Percentiles rank a stretch among this genome's conserved stretches.
These are phyloP conservation scores for Eutolmus rufibarbis DNA, from an alignment of 2,888 invertebrate species.

Conservation along the genomic window DNA sequence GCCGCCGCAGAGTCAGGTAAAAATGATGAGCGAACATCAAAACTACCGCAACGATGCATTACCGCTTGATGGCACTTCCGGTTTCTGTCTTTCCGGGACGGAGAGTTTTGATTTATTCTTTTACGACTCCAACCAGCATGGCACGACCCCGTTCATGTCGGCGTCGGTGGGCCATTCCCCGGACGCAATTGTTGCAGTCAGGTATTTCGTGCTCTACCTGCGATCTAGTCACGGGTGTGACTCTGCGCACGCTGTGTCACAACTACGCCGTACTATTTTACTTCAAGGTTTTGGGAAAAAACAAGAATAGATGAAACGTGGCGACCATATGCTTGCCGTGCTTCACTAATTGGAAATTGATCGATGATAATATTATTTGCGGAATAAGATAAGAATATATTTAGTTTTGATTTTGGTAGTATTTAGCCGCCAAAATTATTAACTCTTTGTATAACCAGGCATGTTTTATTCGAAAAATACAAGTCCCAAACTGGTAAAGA, in stretches of 20 bases:
- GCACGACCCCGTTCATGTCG: neutral
- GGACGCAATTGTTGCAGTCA: neutral
- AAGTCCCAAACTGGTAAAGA: neutral
- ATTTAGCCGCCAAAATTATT: too few species aligned
- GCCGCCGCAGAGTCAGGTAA: neutral
- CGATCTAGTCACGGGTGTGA: constrained; percentile 7
- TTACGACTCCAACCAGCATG: neutral
- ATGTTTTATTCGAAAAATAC: neutral
- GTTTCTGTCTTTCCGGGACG: constrained; percentile 18
- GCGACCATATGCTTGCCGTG: neutral
- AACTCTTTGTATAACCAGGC: neutral
- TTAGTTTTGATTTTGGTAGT: neutral
- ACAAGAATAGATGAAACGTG: neutral
- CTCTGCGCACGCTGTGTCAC: neutral
- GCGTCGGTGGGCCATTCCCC: neutral
- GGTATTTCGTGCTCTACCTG: neutral
- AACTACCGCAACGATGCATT: constrained; percentile 2
- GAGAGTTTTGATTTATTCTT: constrained; percentile 24
- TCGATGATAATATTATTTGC: neutral
- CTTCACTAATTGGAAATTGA: neutral
- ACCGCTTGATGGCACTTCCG: constrained; percentile 28
- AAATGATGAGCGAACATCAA: neutral
- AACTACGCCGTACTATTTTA: neutral
- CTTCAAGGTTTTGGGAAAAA: neutral
- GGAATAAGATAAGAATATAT: neutral